These are phyloP conservation scores for Trichopria drosophilae DNA, from an alignment of 2,888 invertebrate species.

Conservation along the genomic window DNA sequence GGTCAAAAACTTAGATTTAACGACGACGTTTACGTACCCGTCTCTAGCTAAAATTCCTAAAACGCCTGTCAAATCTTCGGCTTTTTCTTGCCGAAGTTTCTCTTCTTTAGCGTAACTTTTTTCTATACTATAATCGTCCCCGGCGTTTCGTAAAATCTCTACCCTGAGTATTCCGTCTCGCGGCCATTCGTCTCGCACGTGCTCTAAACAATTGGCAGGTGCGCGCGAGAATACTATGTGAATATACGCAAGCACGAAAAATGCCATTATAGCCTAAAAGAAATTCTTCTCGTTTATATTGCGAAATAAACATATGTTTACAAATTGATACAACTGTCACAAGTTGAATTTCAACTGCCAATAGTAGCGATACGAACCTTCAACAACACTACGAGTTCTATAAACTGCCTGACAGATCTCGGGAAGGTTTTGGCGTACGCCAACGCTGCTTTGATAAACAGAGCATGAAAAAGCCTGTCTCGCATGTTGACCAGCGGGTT, in stretches of 20 bases:
- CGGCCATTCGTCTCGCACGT: constrained; percentile 89
- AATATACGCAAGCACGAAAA: constrained; percentile 91
- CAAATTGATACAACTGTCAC: constrained; percentile 29
- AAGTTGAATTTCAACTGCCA: constrained; percentile 39
- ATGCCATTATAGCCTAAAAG: constrained; percentile 75
- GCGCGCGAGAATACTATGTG: constrained; percentile 91
- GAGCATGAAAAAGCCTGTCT: constrained; percentile 90
- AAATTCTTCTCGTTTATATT: too few relatives aligned
- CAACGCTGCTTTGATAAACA: constrained; percentile 90
- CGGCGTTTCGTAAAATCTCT: constrained; percentile 76
- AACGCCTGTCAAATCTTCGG: constrained; percentile 64
- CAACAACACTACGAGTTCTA: constrained; percentile 81
- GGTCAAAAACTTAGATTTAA: neutral
- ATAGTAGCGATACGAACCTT: constrained; percentile 63
- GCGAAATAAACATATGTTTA: too few relatives aligned
- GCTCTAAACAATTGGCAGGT: constrained; percentile 90
- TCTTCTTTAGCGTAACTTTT: constrained; percentile 84
- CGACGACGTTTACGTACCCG: constrained; percentile 61
- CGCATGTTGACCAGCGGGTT: constrained; percentile 83
- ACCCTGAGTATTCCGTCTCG: constrained; percentile 91
- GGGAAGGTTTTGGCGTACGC: constrained; percentile 91
- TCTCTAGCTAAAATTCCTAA: constrained; percentile 69
- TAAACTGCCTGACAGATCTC: constrained; percentile 75
- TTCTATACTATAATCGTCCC: constrained; percentile 75
- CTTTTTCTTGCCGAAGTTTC: constrained; percentile 69